These are phyloP conservation scores for Tamias sibiricus DNA, from an alignment of 2,113 vertebrate genomes.

Conservation along the genomic window DNA sequence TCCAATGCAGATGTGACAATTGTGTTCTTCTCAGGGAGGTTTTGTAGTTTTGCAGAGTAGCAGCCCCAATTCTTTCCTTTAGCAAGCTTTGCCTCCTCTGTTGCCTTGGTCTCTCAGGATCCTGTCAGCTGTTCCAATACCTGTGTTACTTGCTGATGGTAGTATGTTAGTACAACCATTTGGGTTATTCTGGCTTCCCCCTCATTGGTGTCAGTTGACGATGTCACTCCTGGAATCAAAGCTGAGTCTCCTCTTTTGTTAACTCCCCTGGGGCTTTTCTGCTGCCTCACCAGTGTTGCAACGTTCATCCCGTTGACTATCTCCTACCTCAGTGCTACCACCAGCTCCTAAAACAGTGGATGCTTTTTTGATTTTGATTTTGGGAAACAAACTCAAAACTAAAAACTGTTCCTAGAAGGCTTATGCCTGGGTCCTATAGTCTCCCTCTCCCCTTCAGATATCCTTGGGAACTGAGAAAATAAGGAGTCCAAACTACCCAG, in stretches of 20 bases:
- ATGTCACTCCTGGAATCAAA: not conserved
- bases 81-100: not conserved
- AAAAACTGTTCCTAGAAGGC: not conserved
- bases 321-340: not conserved
- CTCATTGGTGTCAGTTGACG: not conserved
- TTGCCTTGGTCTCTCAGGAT: not conserved
- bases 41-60: not conserved
- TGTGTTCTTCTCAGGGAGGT: not conserved
- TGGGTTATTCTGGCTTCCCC: not conserved
- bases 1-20: not conserved
- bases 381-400: slow-evolving; percentile 7
- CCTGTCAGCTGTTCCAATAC: not conserved
- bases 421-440: not conserved
- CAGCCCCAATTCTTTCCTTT: not conserved
- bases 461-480: not conserved
- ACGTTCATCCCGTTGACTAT: not conserved
- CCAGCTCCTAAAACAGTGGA: not conserved
- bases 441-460: not conserved
- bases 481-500: not conserved
- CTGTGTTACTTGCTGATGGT: not conserved
- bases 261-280: not conserved
- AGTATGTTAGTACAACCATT: not conserved
- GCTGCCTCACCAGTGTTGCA: not conserved
- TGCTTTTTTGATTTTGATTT: slow-evolving; percentile 22
- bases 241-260: not conserved